Conservation (phyloP, 2,797 vertebrate species). For the Pyrocephalus nanus region DNA sequence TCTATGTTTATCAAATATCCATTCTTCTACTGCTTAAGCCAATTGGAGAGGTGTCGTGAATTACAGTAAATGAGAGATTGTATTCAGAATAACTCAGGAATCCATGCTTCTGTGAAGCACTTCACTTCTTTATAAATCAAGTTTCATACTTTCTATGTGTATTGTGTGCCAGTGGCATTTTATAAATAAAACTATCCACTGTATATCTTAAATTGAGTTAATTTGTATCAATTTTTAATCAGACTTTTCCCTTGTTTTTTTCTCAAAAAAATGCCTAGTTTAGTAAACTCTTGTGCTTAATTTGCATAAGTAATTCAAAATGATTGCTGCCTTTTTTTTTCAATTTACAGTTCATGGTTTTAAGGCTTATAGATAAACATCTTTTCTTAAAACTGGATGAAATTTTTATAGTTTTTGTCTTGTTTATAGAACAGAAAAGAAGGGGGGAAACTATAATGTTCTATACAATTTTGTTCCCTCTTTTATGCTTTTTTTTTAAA, state of each 20-base stretch:
- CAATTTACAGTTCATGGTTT: background rate
- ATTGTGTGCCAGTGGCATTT: background rate
- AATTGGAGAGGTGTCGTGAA: background rate
- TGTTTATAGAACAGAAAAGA: background rate
- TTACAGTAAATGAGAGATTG: background rate
- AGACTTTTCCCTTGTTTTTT: background rate
- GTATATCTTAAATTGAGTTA: background rate
- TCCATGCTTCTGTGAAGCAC: conserved; percentile 50
- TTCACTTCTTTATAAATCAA: background rate
- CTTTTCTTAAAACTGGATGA: background rate
- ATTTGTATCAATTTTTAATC: background rate
- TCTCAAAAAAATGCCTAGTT: background rate
- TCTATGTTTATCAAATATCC: background rate
- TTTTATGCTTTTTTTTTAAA: background rate
- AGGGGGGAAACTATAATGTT: background rate
- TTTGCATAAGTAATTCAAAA: background rate
- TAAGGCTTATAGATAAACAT: background rate
- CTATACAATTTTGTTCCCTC: background rate
- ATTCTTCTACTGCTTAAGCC: background rate
- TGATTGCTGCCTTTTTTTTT: background rate
- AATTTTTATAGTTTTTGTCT: background rate
- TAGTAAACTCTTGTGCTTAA: background rate
- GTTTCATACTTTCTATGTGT: background rate
- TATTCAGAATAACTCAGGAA: background rate
- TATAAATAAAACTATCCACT: conserved; percentile 26